Evolutionary conservation across 2,113 vertebrate species (phyloP).

Genomic region (Kobus ellipsiprymnus): DNA sequence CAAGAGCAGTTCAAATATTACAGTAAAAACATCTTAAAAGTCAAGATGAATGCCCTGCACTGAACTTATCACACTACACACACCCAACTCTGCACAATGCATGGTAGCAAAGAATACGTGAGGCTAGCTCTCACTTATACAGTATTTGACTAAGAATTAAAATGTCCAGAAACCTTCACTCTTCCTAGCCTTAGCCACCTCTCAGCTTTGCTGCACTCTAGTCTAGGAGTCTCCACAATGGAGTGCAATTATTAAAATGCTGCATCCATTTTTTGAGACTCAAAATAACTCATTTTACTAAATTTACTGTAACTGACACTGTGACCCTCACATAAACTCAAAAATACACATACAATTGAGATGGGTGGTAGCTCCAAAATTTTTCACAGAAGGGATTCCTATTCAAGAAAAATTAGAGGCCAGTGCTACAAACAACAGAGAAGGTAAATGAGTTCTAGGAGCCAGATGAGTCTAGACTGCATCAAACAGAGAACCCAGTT

Average conservation of each 20-base stretch:
- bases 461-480: background rate
- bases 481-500: background rate
- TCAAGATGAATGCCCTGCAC: background rate
- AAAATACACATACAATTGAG: background rate
- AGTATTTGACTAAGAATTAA: background rate
- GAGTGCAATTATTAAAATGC: background rate
- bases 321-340: background rate
- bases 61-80: background rate
- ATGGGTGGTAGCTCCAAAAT: background rate
- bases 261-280: background rate
- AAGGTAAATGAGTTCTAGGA: background rate
- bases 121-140: background rate
- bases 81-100: background rate
- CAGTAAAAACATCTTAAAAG: background rate
- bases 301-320: background rate
- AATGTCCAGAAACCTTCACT: background rate
- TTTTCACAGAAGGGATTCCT: slow-evolving; percentile 11
- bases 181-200: background rate
- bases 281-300: slow-evolving; percentile 30
- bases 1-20: slow-evolving; percentile 20
- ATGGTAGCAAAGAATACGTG: background rate
- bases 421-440: background rate
- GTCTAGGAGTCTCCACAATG: background rate
- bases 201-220: background rate
- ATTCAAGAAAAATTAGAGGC: background rate